Base-by-base conservation (phyloP, 1,140 invertebrate species). In the Brevipalpus yothersi region DNA sequence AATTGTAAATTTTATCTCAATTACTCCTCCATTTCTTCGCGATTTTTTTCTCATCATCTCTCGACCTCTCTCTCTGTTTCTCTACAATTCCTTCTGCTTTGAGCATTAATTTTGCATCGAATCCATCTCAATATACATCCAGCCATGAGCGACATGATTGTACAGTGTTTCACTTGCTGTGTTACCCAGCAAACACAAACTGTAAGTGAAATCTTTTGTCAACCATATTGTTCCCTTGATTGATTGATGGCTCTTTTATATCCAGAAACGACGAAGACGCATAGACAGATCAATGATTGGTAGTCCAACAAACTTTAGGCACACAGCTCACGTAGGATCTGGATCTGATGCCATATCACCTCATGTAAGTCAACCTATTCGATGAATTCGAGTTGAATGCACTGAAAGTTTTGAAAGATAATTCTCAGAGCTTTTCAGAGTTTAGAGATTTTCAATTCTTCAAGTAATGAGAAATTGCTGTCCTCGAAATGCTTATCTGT, bases 261-360 rank as follows among this genome's bases (percentile, higher is more conserved):
- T 62, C 10, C 73, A 78, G 64, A 75, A 73, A 60, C 75, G 78
- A 59, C 74, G 82, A 64, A 70, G 79, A 64, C 79, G 82, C 71
- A 87, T 92, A 75, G 88, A 92, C 71, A 76, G 86, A 41, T 86
- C 84, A 47, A 90, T 90, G 86, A 92, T 92, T 67, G 83, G 88
- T 56, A 79, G 79, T 58, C 88, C 88, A 8, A 90, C 85, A 60
- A 86, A 92, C 72, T 92, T 92, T 69, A 80, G 84, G 62, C 88
- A 92, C 68, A 89, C 86, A n/a, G 85, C 80, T 58, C 85, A 89
- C 69, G 82, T 86, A 67, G 77, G 88, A n/a, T 85, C 84, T n/a
- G 81, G 81, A 23, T 31, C 31, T 31, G 31, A 31, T 31, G 87
- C 91, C 69, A 76, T 84, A 55, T 81, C 83, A 66, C 53, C 60